Evolutionary conservation across 2,113 vertebrate species (phyloP).

Genomic region (Nematolebias whitei): DNA sequence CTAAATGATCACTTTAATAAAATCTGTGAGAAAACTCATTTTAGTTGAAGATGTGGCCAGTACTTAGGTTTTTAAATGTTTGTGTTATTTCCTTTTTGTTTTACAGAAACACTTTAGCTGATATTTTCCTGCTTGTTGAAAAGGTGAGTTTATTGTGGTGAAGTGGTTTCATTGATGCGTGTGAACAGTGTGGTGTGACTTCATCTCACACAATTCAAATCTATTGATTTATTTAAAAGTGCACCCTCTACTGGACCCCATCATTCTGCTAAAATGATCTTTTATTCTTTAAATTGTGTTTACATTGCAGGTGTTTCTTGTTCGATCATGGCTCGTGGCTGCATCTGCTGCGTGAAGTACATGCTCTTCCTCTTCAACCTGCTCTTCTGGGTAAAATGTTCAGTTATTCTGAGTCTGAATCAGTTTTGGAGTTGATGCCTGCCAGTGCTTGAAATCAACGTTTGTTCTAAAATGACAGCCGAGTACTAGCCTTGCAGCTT

Average conservation of each 20-base stretch:
- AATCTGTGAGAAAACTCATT: too few relatives aligned
- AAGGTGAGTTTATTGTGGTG: slow-evolving; percentile 47
- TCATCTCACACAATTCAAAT: too few relatives aligned
- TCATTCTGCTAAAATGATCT: too few relatives aligned
- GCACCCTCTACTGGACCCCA: too few relatives aligned
- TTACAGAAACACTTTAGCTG: slow-evolving; percentile 37
- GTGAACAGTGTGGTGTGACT: too few relatives aligned
- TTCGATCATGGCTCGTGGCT: slow-evolving; percentile 95
- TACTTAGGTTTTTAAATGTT: neutral
- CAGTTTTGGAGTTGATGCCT: too few relatives aligned
- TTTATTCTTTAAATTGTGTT: neutral
- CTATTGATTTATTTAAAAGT: too few relatives aligned
- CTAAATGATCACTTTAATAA: too few relatives aligned
- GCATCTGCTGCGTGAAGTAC: slow-evolving; percentile 98
- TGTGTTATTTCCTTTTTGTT: neutral
- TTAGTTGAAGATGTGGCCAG: too few relatives aligned
- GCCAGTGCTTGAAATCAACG: too few relatives aligned
- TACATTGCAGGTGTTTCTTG: slow-evolving; percentile 81
- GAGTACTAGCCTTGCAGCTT: too few relatives aligned
- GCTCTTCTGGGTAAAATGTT: slow-evolving; percentile 93
- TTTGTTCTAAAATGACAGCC: too few relatives aligned
- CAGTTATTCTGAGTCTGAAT: neutral
- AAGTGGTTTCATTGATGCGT: slow-evolving; percentile 5
- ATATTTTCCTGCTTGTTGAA: slow-evolving; percentile 35
- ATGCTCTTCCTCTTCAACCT: slow-evolving; percentile 99